Evolutionary conservation across 2,888 invertebrate species (phyloP).

Genomic region (Drosophila percnosoma): DNA sequence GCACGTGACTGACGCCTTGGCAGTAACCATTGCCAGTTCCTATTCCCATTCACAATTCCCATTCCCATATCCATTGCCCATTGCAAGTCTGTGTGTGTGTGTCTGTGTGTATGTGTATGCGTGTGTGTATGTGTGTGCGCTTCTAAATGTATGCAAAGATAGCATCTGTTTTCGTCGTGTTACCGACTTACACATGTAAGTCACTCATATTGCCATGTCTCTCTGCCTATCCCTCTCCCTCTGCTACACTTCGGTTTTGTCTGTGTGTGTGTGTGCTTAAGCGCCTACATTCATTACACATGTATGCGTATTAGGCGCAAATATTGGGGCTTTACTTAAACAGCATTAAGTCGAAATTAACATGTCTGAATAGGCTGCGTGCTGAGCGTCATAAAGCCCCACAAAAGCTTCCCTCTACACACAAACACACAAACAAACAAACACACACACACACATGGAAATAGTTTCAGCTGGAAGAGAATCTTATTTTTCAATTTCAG

Average conservation of each 20-base stretch:
- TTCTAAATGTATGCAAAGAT: slow-evolving; percentile 75
- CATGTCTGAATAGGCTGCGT: slow-evolving; percentile 66
- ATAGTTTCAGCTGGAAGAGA: slow-evolving; percentile 1
- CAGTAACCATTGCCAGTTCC: slow-evolving; percentile 10
- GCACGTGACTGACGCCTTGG: slow-evolving; percentile 70
- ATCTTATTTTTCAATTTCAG: slow-evolving; percentile 50
- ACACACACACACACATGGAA: slow-evolving; percentile 5
- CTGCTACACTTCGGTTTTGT: not conserved
- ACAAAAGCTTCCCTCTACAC: slow-evolving; percentile 9
- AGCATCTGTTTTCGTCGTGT: slow-evolving; percentile 80
- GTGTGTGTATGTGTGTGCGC: not conserved
- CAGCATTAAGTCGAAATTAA: slow-evolving; percentile 79
- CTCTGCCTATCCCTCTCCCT: slow-evolving; percentile 3
- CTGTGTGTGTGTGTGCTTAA: slow-evolving; percentile 45
- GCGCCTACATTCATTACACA: slow-evolving; percentile 76
- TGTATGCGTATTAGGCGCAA: slow-evolving; percentile 81
- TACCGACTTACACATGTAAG: slow-evolving; percentile 79
- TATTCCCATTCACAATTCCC: slow-evolving; percentile 5
- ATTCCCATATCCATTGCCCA: not conserved
- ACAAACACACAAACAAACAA: not conserved
- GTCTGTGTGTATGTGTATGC: not conserved
- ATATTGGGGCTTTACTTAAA: slow-evolving; percentile 80
- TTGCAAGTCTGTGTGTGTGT: slow-evolving; percentile 22
- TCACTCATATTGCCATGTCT: slow-evolving; percentile 69
- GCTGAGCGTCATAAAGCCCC: slow-evolving; percentile 32